Evolutionary conservation across 2,113 vertebrate species (phyloP).

Genomic region (Leiothrix lutea): DNA sequence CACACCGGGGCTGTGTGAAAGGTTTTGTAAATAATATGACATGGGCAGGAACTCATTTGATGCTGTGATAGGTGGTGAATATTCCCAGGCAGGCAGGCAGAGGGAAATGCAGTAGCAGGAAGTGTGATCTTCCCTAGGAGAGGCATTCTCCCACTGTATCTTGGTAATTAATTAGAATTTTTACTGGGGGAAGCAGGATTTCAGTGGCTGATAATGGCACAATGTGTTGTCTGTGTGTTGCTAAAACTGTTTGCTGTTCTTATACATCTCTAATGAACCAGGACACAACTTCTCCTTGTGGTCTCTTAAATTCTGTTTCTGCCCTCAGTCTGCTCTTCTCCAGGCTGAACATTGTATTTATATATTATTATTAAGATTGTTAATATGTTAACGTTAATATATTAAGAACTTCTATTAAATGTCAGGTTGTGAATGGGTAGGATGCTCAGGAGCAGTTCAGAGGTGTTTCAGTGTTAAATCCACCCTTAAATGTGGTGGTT

Average conservation of each 20-base stretch:
- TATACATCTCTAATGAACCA: background rate
- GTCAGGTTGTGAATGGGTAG: background rate
- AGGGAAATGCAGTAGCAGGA: background rate
- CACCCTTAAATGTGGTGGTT: background rate
- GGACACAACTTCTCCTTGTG: background rate
- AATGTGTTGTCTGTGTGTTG: accelerated
- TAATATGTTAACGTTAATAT: background rate
- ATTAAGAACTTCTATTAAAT: background rate
- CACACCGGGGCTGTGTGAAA: background rate
- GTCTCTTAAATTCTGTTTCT: background rate
- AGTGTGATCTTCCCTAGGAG: background rate
- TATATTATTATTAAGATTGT: background rate
- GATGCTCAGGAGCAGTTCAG: background rate
- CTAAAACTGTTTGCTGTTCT: background rate
- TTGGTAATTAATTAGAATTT: conserved; percentile 20
- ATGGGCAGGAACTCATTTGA: background rate
- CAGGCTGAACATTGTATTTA: background rate
- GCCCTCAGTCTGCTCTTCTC: background rate
- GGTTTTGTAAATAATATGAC: conserved; percentile 54
- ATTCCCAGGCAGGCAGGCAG: background rate
- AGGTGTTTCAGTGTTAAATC: background rate
- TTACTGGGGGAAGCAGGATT: background rate
- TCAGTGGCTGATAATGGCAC: background rate
- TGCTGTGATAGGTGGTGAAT: conserved; percentile 12
- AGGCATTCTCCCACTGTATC: background rate